Conservation (phyloP, 2,797 vertebrate genomes). For the Octomys mimax region DNA sequence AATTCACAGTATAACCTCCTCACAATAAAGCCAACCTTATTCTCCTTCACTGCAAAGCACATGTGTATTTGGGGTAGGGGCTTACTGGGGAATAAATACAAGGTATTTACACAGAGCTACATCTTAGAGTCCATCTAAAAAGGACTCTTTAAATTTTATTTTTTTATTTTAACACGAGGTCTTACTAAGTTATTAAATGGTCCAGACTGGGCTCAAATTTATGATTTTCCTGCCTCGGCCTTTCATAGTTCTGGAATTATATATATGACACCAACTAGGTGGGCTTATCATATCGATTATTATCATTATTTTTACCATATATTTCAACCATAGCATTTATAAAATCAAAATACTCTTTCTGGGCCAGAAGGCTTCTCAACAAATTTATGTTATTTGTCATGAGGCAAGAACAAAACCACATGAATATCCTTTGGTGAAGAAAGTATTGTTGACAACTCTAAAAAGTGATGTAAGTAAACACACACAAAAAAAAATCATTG, state of each 20-base stretch:
- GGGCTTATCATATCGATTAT: neutral
- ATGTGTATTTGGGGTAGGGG: neutral
- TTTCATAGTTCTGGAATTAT: neutral
- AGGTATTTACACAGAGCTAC: neutral
- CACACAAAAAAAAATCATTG: slow-evolving; percentile 43
- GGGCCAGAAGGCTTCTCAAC: slow-evolving; percentile 17
- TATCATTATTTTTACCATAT: no score
- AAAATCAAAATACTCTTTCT: neutral
- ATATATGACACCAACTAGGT: neutral
- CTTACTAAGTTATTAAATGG: neutral
- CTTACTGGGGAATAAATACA: neutral
- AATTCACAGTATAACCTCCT: neutral
- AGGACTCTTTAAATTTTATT: neutral
- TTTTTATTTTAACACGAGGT: neutral
- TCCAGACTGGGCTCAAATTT: neutral
- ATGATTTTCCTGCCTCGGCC: neutral
- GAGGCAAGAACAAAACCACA: neutral
- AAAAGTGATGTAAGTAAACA: neutral
- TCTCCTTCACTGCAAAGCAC: neutral
- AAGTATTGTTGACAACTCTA: slow-evolving; percentile 14
- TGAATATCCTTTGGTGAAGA: slow-evolving; percentile 26
- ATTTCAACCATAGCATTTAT: neutral
- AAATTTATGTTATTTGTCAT: slow-evolving; percentile 18
- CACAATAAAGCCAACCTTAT: slow-evolving; percentile 12
- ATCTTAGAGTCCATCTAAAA: neutral